Evolutionary conservation across 2,113 vertebrate species (phyloP), one percentile per base, ranked within the genome.

Genomic region (Regulus satrapa): DNA sequence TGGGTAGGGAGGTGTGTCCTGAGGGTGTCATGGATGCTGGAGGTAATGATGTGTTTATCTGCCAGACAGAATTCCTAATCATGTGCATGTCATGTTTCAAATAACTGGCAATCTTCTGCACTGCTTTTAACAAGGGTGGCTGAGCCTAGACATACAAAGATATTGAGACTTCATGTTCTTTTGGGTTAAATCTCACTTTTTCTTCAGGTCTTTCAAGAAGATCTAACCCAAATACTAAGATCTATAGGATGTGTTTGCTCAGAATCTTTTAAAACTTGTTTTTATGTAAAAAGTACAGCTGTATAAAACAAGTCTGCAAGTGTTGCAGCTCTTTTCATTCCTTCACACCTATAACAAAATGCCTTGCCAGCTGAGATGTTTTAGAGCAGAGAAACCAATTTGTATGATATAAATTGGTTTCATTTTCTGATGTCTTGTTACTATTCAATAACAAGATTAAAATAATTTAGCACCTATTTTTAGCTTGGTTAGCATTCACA

Each of bases 391-490:
- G 62, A 89, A 85, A 94, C 62, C 58, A 81, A 92, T 94, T 92
- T 94, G 18, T 93, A 10, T 68, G 36, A 92, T 86, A 52, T 63
- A 88, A 80, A 82, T 94, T 89, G 62, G 80, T 55, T 95, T 93
- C 43, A 56, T 93, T 92, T 79, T 67, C 40, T 83, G 48, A 51
- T 74, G 43, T 74, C 86, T 94, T 89, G 34, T 86, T 88, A 81
- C 78, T 83, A 21, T 88, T 92, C 74, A 84, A 24, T 88, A 89
- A 89, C 34, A 85, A 93, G 77, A 89, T 95, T 92, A 92, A 95
- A 92, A 91, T 94, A 90, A 84, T 94, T 86, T 92, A 89, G 36
- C 34, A 15, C 63, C 86, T 95, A 89, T 89, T 96, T 93, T 93
- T 94, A 91, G 72, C 64, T 91, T 80, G 46, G 38, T 80, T 94